Evolutionary conservation across 2,113 vertebrate species (phyloP), one percentile per base, ranked within the genome.

Genomic region (Sapajus apella): DNA sequence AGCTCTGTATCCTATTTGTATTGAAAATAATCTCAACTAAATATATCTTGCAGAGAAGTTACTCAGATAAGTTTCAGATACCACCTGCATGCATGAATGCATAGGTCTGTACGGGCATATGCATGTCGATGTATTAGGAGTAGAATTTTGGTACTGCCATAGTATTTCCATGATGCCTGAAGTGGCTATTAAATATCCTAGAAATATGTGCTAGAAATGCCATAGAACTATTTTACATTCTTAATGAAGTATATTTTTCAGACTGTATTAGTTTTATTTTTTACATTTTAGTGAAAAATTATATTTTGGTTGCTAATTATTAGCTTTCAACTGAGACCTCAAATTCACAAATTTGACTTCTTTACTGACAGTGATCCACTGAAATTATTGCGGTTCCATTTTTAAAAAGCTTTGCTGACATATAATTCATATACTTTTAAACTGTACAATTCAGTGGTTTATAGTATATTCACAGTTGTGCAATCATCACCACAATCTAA

Each of bases 211-310:
- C 16, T 35, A 95, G 45, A 79, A 87, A 86, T 35, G n/a, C 5
- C 32, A 94, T 40, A 90, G n/a, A 47, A 97, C 43, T 5, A 56
- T 91, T 66, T 81, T 94, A 73, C 96, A 61, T 61, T 84, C 45
- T 96, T 52, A 97, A 91, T 40, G 83, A 73, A 70, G 76, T 50
- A 64, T n/a, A 50, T 92, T 97, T 98, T 97, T 25, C 92, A 87
- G 35, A 94, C 47, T 58, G 68, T 17, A 92, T 64, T 84, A 56
- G 58, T 82, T 95, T 73, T 83, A 76, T 27, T 40, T 64, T 90
- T 90, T 90, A 61, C 37, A 68, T 68, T 70, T 90, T 83, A 94
- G 40, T 91, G 43, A 91, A 50, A 27, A 80, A 40, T 47, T 72
- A 14, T 55, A 11, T 35, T 76, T 81, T 84, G 88, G 18, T 79